Evolutionary conservation across 2,797 vertebrate species (phyloP).

Genomic region (Triplophysa bombifrons): DNA sequence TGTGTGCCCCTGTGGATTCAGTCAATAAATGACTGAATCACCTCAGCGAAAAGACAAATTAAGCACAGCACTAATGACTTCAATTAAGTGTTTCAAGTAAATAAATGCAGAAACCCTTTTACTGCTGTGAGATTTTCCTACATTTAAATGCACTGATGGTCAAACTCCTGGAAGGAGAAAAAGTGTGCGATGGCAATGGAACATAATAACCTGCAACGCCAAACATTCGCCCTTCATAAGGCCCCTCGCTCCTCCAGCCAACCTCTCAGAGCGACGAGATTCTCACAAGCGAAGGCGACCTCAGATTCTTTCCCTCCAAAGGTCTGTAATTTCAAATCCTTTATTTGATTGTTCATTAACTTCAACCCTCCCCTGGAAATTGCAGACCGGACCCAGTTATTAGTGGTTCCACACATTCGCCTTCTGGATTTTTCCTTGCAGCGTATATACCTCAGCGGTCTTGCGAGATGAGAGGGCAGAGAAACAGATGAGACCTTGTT

Average conservation of each 20-base stretch:
- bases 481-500: constrained; percentile 48
- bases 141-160: not conserved
- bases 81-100: constrained; percentile 41
- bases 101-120: constrained; percentile 24
- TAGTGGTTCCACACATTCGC: constrained; percentile 61
- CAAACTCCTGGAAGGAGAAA: constrained; percentile 30
- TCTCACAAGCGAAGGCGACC: constrained; percentile 45
- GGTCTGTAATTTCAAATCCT: constrained; percentile 63
- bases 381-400: constrained; percentile 61
- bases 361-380: constrained; percentile 67
- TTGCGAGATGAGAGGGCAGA: constrained; percentile 47
- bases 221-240: constrained; percentile 29
- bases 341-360: constrained; percentile 74
- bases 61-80: constrained; percentile 45
- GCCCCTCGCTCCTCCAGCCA: constrained; percentile 34
- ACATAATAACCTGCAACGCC: not conserved
- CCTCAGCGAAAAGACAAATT: constrained; percentile 32
- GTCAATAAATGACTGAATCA: constrained; percentile 45
- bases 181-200: constrained; percentile 24
- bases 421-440: constrained; percentile 53
- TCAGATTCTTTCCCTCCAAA: constrained; percentile 52
- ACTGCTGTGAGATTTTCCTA: not conserved
- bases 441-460: constrained; percentile 40
- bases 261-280: constrained; percentile 45
- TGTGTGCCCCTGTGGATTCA: constrained; percentile 17